These are phyloP conservation scores for Eptesicus fuscus DNA, from an alignment of 2,113 vertebrate species.

Conservation along the genomic window DNA sequence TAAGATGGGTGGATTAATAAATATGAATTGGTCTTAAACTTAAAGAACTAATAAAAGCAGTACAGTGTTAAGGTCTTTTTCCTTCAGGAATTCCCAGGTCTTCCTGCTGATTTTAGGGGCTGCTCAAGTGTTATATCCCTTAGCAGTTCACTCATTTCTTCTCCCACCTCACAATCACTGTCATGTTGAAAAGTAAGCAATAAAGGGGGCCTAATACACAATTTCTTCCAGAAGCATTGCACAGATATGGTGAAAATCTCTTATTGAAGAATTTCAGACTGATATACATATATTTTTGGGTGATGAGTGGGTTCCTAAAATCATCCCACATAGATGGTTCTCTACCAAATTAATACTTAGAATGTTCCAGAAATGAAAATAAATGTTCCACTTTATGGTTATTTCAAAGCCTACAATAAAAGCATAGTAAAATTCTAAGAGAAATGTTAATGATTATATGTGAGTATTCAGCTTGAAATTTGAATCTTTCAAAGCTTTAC, in stretches of 20 bases:
- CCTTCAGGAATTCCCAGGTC: neutral
- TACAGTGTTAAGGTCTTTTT: neutral
- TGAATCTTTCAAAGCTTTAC: constrained; percentile 39
- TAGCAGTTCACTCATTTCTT: neutral
- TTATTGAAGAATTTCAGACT: constrained; percentile 33
- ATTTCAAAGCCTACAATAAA: constrained; percentile 41
- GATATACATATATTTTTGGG: neutral
- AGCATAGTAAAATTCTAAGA: constrained; percentile 28
- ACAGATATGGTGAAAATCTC: neutral
- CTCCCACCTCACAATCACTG: neutral
- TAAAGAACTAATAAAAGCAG: neutral
- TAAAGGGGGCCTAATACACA: neutral
- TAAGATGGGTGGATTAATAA: neutral
- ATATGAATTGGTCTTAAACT: neutral
- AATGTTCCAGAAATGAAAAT: constrained; percentile 29
- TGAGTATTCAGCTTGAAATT: constrained; percentile 4
- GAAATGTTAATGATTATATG: constrained; percentile 40
- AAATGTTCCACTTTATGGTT: constrained; percentile 16
- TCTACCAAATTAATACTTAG: constrained; percentile 33
- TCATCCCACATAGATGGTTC: constrained; percentile 1
- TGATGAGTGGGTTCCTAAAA: constrained; percentile 37
- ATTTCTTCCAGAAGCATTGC: neutral
- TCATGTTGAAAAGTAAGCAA: neutral
- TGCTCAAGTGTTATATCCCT: neutral
- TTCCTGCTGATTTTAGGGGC: neutral